A percentile compares a stretch with the other conserved stretches of the same genome.
phyloP scores from a whole-genome alignment of 1,140 invertebrate species.

The Lepidostoma basale region DNA sequence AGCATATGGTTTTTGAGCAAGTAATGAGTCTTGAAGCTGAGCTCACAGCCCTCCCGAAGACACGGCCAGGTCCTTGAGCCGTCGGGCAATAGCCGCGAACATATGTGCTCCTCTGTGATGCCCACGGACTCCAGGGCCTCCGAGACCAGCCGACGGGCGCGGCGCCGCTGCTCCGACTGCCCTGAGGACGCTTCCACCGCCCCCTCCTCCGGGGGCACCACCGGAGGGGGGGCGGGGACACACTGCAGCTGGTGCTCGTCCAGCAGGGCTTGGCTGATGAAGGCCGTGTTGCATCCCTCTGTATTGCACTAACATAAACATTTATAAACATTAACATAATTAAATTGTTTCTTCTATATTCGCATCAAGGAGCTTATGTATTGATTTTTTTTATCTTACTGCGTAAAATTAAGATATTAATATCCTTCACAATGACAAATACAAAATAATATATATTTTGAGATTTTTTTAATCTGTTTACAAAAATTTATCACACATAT shows the following conservation, averaged over 20 bases:
- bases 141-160: conserved; percentile 23
- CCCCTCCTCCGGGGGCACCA: neutral
- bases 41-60: conserved; percentile 26
- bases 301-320: conserved; percentile 37
- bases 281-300: conserved; percentile 26
- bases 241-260: conserved; percentile 20
- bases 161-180: neutral
- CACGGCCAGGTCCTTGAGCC: conserved; percentile 34
- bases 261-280: conserved; percentile 28
- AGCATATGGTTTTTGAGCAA: conserved; percentile 41
- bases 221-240: neutral
- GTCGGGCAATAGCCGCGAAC: conserved; percentile 23
- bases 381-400: too few relatives aligned
- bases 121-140: conserved; percentile 39
- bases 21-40: conserved; percentile 39
- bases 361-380: too few relatives aligned
- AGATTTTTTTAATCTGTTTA: too few relatives aligned
- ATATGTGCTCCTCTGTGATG: conserved; percentile 33
- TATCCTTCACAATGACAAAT: too few relatives aligned
- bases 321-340: too few relatives aligned
- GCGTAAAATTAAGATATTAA: too few relatives aligned
- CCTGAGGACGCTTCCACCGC: neutral
- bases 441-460: too few relatives aligned
- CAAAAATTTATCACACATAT: too few relatives aligned
- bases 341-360: too few relatives aligned